phyloP scores from a whole-genome alignment of 2,113 vertebrate genomes.

The Solea senegalensis region DNA sequence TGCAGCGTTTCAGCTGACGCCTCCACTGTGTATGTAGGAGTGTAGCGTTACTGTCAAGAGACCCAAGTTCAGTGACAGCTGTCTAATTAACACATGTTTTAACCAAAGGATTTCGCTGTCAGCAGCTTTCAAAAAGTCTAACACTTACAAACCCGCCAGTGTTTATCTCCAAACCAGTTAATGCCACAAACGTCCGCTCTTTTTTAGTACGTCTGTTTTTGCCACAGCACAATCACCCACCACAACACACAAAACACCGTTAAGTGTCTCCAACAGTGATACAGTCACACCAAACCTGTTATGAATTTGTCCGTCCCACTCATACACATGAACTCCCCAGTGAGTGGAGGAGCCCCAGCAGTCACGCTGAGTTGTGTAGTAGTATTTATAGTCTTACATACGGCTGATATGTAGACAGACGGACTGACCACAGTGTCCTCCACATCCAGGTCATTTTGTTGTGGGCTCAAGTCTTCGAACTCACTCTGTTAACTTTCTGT shows the following conservation, averaged over 20 bases:
- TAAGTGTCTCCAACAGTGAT: neutral
- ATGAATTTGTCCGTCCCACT: neutral
- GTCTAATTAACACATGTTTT: no score
- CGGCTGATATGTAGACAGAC: slow-evolving; percentile 32
- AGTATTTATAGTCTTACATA: slow-evolving; percentile 4
- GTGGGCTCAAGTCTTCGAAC: slow-evolving; percentile 37
- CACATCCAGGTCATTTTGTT: slow-evolving; percentile 48
- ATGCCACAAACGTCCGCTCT: neutral
- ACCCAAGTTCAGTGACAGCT: no score
- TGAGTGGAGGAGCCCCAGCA: slow-evolving; percentile 4
- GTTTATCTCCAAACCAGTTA: neutral
- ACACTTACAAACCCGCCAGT: neutral
- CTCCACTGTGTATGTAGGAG: no score
- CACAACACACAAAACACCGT: neutral
- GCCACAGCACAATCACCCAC: no score
- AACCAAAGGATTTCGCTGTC: no score
- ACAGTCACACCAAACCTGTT: neutral
- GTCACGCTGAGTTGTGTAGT: slow-evolving; percentile 1
- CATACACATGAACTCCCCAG: neutral
- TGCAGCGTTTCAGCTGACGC: no score
- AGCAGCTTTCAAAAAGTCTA: neutral
- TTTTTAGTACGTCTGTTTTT: neutral
- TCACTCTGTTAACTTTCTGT: slow-evolving; percentile 23
- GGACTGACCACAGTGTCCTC: slow-evolving; percentile 27
- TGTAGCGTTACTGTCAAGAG: no score